Percentiles rank a stretch among this genome's conserved stretches.
These are phyloP conservation scores for Saiga tatarica DNA, from an alignment of 2,113 vertebrate species.

Conservation along the genomic window DNA sequence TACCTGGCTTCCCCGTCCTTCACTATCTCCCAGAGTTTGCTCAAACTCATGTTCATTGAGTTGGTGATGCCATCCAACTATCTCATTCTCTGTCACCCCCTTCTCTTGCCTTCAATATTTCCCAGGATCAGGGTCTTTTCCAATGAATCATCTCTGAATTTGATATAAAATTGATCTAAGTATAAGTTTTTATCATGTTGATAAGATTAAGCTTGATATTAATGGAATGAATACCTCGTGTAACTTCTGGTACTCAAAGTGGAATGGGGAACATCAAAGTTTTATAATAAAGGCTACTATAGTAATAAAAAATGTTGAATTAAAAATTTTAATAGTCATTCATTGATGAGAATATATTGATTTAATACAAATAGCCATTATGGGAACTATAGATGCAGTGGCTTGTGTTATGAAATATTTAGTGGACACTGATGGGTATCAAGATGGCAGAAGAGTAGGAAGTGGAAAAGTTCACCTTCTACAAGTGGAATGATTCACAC, in stretches of 20 bases:
- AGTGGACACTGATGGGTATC: neutral
- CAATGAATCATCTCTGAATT: neutral
- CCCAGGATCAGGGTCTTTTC: neutral
- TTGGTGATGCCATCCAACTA: neutral
- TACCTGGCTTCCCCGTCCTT: neutral
- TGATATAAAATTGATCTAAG: conserved; percentile 7
- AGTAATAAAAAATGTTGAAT: neutral
- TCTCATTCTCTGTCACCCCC: neutral
- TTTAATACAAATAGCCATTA: fast-evolving
- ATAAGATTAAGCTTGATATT: neutral
- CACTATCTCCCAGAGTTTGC: neutral
- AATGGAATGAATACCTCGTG: neutral
- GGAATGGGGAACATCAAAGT: neutral
- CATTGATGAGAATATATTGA: neutral
- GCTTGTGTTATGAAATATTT: neutral
- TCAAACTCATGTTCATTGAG: neutral
- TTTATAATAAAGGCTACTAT: neutral
- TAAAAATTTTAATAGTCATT: neutral
- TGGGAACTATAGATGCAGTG: neutral
- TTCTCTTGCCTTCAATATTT: neutral
- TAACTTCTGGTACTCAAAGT: neutral
- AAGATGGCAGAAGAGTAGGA: neutral
- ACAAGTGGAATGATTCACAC: neutral
- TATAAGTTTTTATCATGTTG: conserved; percentile 55
- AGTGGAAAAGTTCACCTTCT: neutral